Evolutionary conservation across 35 echinoderm and acorn worm genomes (phyloP), one percentile per base, ranked within the genome.

Genomic region (Heliocidaris erythrogramma): DNA sequence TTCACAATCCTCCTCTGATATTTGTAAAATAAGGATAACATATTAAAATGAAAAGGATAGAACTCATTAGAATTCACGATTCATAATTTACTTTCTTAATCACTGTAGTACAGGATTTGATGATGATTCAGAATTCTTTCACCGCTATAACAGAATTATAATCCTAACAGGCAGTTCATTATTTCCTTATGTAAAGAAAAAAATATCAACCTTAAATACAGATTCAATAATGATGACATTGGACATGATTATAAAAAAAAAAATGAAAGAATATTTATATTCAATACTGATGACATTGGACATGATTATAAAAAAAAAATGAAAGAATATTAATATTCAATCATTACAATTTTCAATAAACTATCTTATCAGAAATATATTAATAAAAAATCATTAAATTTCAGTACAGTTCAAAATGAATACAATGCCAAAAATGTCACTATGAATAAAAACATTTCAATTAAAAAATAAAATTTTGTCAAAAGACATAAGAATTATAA

Each of bases 271-370:
- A 78, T 14, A 78, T 78, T n/a, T n/a, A 78, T 78, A 78, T 21
- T 78, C 18, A 78, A 24, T 27, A n/a, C n/a, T 56, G 52, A 78
- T 78, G 65, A 78, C 65, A 78, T 27, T n/a, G 65, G 27, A 27
- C 65, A 78, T 78, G 65, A 78, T 78, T 78, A 42, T 60, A 60
- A 78, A 78, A n/a, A 18, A 78, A 78, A 78, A 78, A 78, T 78
- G 27, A 27, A 78, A 78, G 21, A 18, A 78, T 14, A 78, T 78
- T n/a, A 5, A 78, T 78, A 78, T 21, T 78, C 18, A 78, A 24
- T 27, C 7, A 78, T 78, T 78, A 27, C 65, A 78, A 78, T 78
- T 78, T 7, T 78, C 65, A 78, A 78, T 78, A 78, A 78, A 78
- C n/a, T 78, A 27, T 78, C 17, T 78, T 21, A 78, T 24, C 27